Evolutionary conservation across 2,888 invertebrate genomes (phyloP), one percentile per base, ranked within the genome.

Genomic region (Cheilosia variabilis): DNA sequence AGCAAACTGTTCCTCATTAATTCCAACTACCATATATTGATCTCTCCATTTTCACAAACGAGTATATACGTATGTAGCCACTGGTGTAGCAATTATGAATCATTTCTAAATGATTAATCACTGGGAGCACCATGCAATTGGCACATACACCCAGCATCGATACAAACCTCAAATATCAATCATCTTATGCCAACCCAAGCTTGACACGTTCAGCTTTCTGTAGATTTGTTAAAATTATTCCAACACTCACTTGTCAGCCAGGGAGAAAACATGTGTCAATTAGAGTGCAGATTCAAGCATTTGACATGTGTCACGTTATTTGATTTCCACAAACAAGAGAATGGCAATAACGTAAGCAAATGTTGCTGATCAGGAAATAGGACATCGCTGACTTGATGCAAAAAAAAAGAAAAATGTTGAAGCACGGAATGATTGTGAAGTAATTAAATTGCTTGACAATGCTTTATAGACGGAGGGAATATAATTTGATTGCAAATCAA

Each of bases 71-170:
- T 7, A 43, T 6, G 6, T 17, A 47, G 17, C 47, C n/a, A 17
- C 2, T 47, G 17, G 19, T 17, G 17, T 5, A 47, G 27, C 52
- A 65, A 65, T 52, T 65, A 52, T 50, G 52, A 37, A 52, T 65
- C 50, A 22, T 65, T 65, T 65, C 34, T 19, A 22, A 65, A 37
- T 65, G 52, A 65, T 65, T 52, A 52, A 65, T 52, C 65, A 65
- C 22, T 15, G 19, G n/a, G 24, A 62, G 7, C 43, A 24, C 17
- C 43, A 45, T 62, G 45, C 17, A 45, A 43, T 45, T 62, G 62
- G 13, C 62, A 62, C 41, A 53, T 15, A 27, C 2, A 53, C 58
- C 17, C 13, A 13, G 19, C 13, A 4, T 47, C 47, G 17, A 47
- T 47, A 19, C 6, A 58, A 58, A 41, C 5, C 31, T 55, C 17